Conservation (phyloP, 2,797 vertebrate genomes). For the Vireo griseus region DNA sequence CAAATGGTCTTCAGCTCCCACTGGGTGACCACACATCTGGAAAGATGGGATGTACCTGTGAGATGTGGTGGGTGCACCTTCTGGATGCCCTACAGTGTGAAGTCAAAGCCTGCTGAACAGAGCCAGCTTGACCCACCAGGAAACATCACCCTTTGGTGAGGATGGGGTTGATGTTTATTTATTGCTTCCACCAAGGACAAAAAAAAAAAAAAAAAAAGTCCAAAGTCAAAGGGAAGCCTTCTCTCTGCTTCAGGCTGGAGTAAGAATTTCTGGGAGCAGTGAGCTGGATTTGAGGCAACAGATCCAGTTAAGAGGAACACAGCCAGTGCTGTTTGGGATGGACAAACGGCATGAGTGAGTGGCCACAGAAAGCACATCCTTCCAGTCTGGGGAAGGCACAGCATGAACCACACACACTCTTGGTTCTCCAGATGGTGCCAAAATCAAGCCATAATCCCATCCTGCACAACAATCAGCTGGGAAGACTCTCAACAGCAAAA, state of each 20-base stretch:
- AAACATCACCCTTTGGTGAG: background rate
- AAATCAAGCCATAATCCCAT: background rate
- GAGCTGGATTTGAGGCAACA: background rate
- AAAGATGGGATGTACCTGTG: background rate
- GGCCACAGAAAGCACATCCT: background rate
- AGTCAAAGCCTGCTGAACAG: background rate
- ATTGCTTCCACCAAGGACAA: background rate
- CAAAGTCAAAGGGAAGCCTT: background rate
- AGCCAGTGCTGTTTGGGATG: fast-evolving
- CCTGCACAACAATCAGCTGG: fast-evolving
- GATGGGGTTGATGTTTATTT: background rate
- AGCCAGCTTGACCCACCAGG: background rate
- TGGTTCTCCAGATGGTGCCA: background rate
- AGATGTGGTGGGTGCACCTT: background rate
- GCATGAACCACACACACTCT: background rate
- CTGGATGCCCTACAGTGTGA: background rate
- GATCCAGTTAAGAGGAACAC: background rate
- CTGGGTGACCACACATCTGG: background rate
- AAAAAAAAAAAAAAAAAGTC: background rate
- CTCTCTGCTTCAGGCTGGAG: background rate
- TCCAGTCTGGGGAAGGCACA: background rate
- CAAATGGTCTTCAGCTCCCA: background rate
- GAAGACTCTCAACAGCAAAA: background rate
- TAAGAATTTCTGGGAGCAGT: background rate
- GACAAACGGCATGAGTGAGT: background rate